Base-by-base conservation (phyloP, 2,113 vertebrate genomes). In the Nyctereutes procyonoides region DNA sequence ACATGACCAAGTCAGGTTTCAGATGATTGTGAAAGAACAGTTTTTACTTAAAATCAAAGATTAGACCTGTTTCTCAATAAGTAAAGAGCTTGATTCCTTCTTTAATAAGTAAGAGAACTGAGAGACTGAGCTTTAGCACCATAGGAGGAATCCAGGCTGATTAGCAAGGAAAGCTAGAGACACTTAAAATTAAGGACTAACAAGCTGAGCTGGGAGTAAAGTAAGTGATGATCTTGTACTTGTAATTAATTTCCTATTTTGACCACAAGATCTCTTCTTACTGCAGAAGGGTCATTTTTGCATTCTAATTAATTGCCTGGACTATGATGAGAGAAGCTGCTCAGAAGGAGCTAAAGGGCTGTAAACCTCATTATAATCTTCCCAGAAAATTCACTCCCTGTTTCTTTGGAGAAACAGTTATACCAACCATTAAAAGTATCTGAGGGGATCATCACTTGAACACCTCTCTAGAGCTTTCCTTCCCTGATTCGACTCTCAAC, bases 1-100 rank as follows among this genome's bases (percentile, higher is more conserved):
- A 88, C 79, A 56, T 81, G 80, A 97, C 48, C 35, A 95, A 97
- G 82, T 93, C 89, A 98, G 87, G 94, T 97, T 95, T 97, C 97
- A 96, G 90, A 88, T 77, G 74, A 90, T 80, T 81, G 90, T 87
- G 87, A 93, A 95, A 97, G 86, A 97, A 90, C n/a, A 92, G 84
- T 88, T 87, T 93, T 97, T 65, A 93, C 81, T 97, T 87, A 93
- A 82, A 93, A 97, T 13, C 65, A 84, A 95, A 82, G 65, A 82
- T 83, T 76, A 94, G 77, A 43, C 80, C 88, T 94, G 90, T 96
- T 97, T 96, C 71, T 55, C 90, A 96, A 24, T 28, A 81, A 85
- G 60, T n/a, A 95, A 96, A 95, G 65, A 87, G 35, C 69, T 69
- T 63, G 63, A 96, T 93, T 95, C 60, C 81, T 92, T 97, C 89